phyloP scores from a whole-genome alignment of 2,113 vertebrate genomes.

The Stictonetta naevosa region DNA sequence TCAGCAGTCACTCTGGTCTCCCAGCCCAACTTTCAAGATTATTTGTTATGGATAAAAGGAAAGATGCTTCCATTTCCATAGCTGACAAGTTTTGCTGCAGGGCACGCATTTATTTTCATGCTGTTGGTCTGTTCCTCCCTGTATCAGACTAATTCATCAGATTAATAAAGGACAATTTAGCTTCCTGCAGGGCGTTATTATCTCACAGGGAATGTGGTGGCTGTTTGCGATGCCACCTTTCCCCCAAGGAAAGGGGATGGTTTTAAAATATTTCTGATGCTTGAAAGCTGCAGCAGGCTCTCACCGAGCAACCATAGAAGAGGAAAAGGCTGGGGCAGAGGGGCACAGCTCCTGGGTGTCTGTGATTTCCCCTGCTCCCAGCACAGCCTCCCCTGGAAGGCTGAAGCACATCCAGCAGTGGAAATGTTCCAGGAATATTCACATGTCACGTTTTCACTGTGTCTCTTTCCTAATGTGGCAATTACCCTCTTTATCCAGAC shows the following conservation, averaged over 20 bases:
- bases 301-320: not conserved
- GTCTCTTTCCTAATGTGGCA: not conserved
- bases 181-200: constrained; percentile 61
- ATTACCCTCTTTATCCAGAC: not conserved
- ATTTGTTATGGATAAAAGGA: constrained; percentile 58
- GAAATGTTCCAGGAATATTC: not conserved
- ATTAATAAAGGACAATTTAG: constrained; percentile 71
- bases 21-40: constrained; percentile 48
- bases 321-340: not conserved
- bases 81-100: constrained; percentile 63
- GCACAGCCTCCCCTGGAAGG: not conserved
- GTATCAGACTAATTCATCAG: constrained; percentile 66
- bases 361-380: not conserved
- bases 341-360: rapidly evolving
- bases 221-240: constrained; percentile 19
- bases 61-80: constrained; percentile 60
- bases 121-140: constrained; percentile 58
- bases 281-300: not conserved
- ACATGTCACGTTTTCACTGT: not conserved
- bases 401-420: not conserved
- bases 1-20: constrained; percentile 53
- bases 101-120: constrained; percentile 66
- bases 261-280: constrained; percentile 48
- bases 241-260: constrained; percentile 6
- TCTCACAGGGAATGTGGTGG: not conserved